Evolutionary conservation across 2,113 vertebrate genomes (phyloP), one percentile per base, ranked within the genome.

Genomic region (Sinocyclocheilus grahami): DNA sequence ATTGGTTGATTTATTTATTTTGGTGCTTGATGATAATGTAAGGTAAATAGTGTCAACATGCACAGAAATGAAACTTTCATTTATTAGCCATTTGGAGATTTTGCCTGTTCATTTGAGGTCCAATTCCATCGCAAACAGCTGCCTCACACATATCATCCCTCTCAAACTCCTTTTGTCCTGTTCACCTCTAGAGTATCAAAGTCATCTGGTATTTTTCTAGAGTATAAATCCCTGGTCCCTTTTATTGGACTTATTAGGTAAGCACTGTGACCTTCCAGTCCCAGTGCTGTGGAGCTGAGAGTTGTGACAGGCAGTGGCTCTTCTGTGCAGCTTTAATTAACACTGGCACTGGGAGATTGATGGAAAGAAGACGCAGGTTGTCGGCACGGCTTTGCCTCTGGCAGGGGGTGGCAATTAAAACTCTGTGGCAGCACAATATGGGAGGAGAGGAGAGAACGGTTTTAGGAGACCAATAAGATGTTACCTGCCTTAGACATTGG

Each of bases 311-410:
- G 86, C 71, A 62, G 74, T 79, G 87, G 85, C 88, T 86, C 76
- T 48, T 87, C 82, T 80, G 85, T 88, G 89, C 87, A 76, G 87
- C 85, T 93, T 92, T 93, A 93, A 94, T 95, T 93, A 93, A 90
- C 85, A 27, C 87, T 79, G 85, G 86, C 86, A 84, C 86, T 83
- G 84, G 83, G 88, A 90, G 86, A 89, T 82, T 92, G 86, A 91
- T 87, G 85, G 83, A 86, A 88, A 84, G 86, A 82, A 87, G 78
- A 87, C 71, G 84, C 78, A 51, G 87, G 78, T 82, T 88, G 85
- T 87, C 83, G 63, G 85, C 81, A 69, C 63, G 87, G n/a, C 72
- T 58, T 87, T 65, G 58, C 78, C 86, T 80, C 82, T 76, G 86
- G 75, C 76, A 83, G 69, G 76, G 69, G 86, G 72, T 87, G 86